Base-by-base conservation (phyloP, 2,888 invertebrate genomes). In the Ophioninae sp. region DNA sequence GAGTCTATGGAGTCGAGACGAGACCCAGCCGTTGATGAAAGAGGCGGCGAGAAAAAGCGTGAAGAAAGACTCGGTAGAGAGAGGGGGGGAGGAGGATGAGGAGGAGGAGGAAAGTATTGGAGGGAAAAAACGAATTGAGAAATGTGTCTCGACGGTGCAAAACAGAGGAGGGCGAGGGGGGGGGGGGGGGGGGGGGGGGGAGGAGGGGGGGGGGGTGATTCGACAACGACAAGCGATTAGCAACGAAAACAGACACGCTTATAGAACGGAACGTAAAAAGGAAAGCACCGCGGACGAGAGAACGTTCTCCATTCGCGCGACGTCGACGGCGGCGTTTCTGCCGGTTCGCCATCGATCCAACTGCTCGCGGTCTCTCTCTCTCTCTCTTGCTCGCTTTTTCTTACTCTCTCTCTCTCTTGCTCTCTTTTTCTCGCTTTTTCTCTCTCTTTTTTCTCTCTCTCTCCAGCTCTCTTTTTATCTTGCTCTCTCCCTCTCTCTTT, bases 181-280 rank as follows among this genome's bases (percentile, higher is more conserved):
- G 57, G n/a, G 72, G 73, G 79, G n/a, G n/a, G 30, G 3, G 30
- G 30, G 3, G 20, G 17, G 57, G n/a, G 72, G 73, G 79, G 30
- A 30, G 30, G 30, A 3, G 1, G 30, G 30, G 30, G 3, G 20
- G 17, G 57, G n/a, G 72, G 73, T 76, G 84, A 23, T 81, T 68
- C 77, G 79, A 74, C 74, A 73, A 70, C 81, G 82, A 82, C 83
- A 85, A 79, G 81, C 87, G 87, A 87, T 87, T 87, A 87, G 87
- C 86, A 85, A 87, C 78, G 84, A 87, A 87, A 87, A 87, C 87
- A 87, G 80, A 79, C 81, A 74, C 56, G 75, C 61, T 68, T 68
- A 76, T 65, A 70, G 44, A 77, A 80, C 78, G 69, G 82, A 21
- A 76, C 69, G 73, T 44, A 20, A 61, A 62, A 61, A 80, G 70